Base-by-base conservation (phyloP, 2,888 invertebrate genomes). In the Papilio elwesi region DNA sequence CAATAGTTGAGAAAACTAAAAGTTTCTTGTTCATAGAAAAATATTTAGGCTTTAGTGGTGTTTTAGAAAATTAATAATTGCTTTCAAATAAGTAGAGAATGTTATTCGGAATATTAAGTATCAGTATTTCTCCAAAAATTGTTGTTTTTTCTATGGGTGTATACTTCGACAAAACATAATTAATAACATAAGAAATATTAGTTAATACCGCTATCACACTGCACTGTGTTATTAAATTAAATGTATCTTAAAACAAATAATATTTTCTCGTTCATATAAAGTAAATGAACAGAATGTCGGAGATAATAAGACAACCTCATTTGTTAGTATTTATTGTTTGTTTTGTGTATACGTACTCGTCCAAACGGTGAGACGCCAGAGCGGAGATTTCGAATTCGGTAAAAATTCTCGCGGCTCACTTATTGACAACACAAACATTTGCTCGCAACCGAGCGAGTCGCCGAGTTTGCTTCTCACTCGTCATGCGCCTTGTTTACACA, bases 381-480 rank as follows among this genome's bases (percentile, higher is more conserved):
- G 38, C 68, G 64, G 36, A 51, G 77, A 74, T 81, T 79, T 78
- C 75, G 80, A 79, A 81, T 80, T 76, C 81, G 76, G 76, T 83
- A 82, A 84, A 80, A 67, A 70, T 57, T 71, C 76, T 76, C 81
- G 80, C 78, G 79, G 78, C 74, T 81, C 85, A 83, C 86, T 85
- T 88, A 83, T 88, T 89, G 87, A 88, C 87, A 85, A 77, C 83
- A 80, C 88, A 90, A 90, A 91, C 90, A 91, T 88, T 90, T 85
- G 84, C 80, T 79, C 79, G 79, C 81, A 79, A 80, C 78, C 78
- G 81, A 77, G 77, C 79, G 79, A 62, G 59, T 81, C 80, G 79
- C 71, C 70, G 72, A 78, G 80, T 81, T 81, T 82, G 76, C 79
- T 78, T 74, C 80, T 74, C 83, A 86, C 85, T 83, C 76, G 79